Evolutionary conservation across 2,888 invertebrate genomes (phyloP).

Genomic region (Morpho helenor): DNA sequence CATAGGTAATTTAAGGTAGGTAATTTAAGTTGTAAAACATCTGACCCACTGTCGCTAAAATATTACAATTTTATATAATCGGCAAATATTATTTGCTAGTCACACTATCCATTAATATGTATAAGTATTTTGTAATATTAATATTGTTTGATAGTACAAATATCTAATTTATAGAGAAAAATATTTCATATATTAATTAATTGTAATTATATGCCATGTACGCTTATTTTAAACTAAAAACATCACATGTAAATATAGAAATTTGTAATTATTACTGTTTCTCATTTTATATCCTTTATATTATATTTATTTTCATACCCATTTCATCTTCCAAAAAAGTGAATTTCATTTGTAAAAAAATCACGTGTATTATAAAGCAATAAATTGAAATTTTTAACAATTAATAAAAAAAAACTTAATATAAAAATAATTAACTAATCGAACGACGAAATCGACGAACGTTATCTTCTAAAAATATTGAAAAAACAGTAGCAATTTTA

Average conservation of each 20-base stretch:
- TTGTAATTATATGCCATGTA: conserved; percentile 77
- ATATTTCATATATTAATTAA: conserved; percentile 74
- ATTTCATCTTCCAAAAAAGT: no score
- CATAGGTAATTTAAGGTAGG: conserved; percentile 52
- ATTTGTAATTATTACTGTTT: conserved; percentile 61
- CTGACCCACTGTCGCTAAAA: conserved; percentile 72
- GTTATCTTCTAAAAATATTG: no score
- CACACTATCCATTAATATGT: conserved; percentile 70
- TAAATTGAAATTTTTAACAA: no score
- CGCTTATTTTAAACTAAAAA: conserved; percentile 78
- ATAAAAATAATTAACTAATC: no score
- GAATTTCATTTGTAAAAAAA: no score
- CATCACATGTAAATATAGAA: conserved; percentile 78
- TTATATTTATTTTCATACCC: neutral
- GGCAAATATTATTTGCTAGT: conserved; percentile 77
- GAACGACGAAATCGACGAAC: no score
- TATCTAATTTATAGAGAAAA: conserved; percentile 75
- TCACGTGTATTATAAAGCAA: no score
- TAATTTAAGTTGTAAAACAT: conserved; percentile 45
- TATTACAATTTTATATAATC: conserved; percentile 54
- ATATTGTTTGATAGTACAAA: conserved; percentile 78
- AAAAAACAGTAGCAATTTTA: no score
- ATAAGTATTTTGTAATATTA: conserved; percentile 73
- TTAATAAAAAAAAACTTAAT: no score
- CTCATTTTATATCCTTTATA: conserved; percentile 36